Conservation (phyloP, 1,140 invertebrate species). For the Oscheius sp. region DNA sequence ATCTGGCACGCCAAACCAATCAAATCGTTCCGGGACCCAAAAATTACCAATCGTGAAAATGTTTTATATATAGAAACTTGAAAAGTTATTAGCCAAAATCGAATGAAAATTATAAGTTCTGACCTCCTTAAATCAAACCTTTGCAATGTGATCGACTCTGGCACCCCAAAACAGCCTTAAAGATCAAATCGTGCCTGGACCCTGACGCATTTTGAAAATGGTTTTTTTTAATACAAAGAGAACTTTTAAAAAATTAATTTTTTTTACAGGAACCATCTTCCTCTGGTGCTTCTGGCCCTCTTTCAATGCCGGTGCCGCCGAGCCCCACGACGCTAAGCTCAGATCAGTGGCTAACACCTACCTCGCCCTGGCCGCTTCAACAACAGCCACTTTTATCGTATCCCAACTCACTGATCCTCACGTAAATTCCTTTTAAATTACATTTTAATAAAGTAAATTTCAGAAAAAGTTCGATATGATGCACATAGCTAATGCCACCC, state of each 20-base stretch:
- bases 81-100: not conserved
- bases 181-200: no score
- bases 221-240: not conserved
- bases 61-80: no score
- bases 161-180: no score
- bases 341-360: conserved; percentile 88
- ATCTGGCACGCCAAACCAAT: no score
- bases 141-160: no score
- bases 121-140: no score
- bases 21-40: no score
- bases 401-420: conserved; percentile 75
- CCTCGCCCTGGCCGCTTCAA: conserved; percentile 77
- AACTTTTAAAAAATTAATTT: no score
- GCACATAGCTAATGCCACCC: conserved; percentile 65
- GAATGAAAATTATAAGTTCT: not conserved
- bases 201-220: no score
- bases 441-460: conserved; percentile 51
- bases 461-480: conserved; percentile 59
- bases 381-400: conserved; percentile 77
- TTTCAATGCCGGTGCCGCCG: conserved; percentile 78
- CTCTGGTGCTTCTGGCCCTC: conserved; percentile 94
- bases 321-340: conserved; percentile 72
- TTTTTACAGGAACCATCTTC: conserved; percentile 74
- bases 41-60: no score
- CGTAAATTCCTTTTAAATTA: conserved; percentile 66